Conservation (phyloP, 2,113 vertebrate species). For the Tachycineta bicolor region DNA sequence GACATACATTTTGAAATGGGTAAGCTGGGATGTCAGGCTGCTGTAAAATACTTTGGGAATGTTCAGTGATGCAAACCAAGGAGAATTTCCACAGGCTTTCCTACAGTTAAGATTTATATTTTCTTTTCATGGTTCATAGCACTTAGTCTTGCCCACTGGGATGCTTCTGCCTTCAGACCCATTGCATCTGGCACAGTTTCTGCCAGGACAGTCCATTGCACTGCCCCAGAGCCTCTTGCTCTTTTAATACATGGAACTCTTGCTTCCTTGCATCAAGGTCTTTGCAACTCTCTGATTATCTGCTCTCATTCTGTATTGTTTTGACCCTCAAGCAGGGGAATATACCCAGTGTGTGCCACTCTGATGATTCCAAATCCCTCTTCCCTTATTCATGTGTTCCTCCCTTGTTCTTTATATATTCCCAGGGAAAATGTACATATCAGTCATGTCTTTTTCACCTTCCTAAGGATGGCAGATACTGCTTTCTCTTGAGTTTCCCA, state of each 20-base stretch:
- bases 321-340: neutral
- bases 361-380: neutral
- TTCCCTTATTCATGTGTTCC: neutral
- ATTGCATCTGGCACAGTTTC: rapidly evolving
- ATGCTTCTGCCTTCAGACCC: neutral
- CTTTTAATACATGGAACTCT: neutral
- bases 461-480: neutral
- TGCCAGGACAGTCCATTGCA: neutral
- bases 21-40: neutral
- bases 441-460: neutral
- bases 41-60: neutral
- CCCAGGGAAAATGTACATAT: neutral
- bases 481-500: neutral
- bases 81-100: neutral
- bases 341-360: neutral
- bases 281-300: neutral
- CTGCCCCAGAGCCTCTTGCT: neutral
- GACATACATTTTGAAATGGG: neutral
- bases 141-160: neutral
- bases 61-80: rapidly evolving
- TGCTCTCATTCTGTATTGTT: neutral
- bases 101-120: neutral
- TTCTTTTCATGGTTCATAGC: neutral
- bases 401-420: neutral
- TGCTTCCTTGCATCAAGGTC: neutral